Conservation (phyloP, 2,888 invertebrate genomes). For the Mimumesa dahlbomi region DNA sequence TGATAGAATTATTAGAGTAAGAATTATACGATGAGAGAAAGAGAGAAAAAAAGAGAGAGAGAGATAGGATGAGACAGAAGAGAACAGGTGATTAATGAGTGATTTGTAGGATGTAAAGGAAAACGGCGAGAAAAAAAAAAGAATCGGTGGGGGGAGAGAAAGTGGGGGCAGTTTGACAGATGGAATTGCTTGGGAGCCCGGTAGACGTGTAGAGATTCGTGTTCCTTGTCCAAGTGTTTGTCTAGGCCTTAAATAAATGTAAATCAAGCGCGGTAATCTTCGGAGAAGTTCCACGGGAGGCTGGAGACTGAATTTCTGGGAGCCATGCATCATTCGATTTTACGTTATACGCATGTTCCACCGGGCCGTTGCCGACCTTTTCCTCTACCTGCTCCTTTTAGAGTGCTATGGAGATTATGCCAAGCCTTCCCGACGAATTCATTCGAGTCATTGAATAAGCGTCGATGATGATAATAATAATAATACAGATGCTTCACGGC, state of each 20-base stretch:
- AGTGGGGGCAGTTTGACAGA: constrained; percentile 58
- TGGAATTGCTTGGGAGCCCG: constrained; percentile 56
- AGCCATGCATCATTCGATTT: constrained; percentile 71
- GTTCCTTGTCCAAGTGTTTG: constrained; percentile 66
- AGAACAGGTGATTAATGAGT: constrained; percentile 37
- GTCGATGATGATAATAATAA: constrained; percentile 20
- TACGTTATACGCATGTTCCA: constrained; percentile 47
- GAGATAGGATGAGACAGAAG: background rate
- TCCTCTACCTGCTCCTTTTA: constrained; percentile 41
- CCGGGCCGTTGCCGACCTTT: constrained; percentile 20
- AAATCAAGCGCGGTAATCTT: constrained; percentile 69
- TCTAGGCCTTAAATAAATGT: constrained; percentile 72
- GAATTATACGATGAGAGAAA: no score
- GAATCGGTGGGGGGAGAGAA: constrained; percentile 27
- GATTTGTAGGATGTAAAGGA: constrained; percentile 28
- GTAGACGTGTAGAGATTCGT: constrained; percentile 69
- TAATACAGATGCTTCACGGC: constrained; percentile 5
- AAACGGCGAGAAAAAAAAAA: constrained; percentile 4
- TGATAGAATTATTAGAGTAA: no score
- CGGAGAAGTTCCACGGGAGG: constrained; percentile 43
- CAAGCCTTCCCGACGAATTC: constrained; percentile 35
- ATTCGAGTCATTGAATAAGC: constrained; percentile 39
- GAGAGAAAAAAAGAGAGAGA: no score
- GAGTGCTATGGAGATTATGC: constrained; percentile 16
- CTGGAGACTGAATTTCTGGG: constrained; percentile 43